Conservation (phyloP, 2,888 invertebrate species). For the Suillia variegata region DNA sequence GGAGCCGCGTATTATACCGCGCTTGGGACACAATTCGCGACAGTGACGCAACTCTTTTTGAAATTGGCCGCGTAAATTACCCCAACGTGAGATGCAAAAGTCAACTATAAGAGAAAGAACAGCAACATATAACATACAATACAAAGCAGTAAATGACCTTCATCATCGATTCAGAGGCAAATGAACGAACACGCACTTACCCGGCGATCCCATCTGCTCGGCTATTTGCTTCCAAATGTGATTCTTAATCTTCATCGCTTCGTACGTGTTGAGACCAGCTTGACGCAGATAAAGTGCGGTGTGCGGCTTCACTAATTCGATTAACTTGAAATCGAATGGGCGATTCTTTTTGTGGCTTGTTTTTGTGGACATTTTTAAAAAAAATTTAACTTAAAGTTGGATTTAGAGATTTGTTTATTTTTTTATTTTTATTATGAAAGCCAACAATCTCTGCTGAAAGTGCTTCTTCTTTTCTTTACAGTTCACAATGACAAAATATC, state of each 20-base stretch:
- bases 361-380: too few relatives aligned
- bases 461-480: too few relatives aligned
- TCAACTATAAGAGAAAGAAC: constrained; percentile 36
- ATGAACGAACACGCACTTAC: constrained; percentile 26
- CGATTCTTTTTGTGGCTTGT: constrained; percentile 53
- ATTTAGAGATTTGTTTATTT: too few relatives aligned
- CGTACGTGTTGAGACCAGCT: constrained; percentile 46
- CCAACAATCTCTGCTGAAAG: too few relatives aligned
- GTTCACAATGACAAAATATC: too few relatives aligned
- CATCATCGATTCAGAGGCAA: background rate
- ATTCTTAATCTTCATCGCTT: constrained; percentile 48
- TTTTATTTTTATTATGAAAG: too few relatives aligned
- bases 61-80: constrained; percentile 49
- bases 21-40: constrained; percentile 34
- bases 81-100: constrained; percentile 53
- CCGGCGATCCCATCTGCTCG: constrained; percentile 38
- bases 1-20: constrained; percentile 37
- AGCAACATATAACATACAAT: background rate
- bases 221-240: constrained; percentile 47
- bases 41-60: constrained; percentile 45
- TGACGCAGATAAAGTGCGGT: constrained; percentile 44
- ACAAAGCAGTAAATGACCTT: too few relatives aligned
- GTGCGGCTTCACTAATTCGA: constrained; percentile 48
- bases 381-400: too few relatives aligned
- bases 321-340: constrained; percentile 52